Percentiles rank a stretch among this genome's conserved stretches.
Conservation (phyloP, 2,113 vertebrate species). For the Chrysochloris asiatica region DNA sequence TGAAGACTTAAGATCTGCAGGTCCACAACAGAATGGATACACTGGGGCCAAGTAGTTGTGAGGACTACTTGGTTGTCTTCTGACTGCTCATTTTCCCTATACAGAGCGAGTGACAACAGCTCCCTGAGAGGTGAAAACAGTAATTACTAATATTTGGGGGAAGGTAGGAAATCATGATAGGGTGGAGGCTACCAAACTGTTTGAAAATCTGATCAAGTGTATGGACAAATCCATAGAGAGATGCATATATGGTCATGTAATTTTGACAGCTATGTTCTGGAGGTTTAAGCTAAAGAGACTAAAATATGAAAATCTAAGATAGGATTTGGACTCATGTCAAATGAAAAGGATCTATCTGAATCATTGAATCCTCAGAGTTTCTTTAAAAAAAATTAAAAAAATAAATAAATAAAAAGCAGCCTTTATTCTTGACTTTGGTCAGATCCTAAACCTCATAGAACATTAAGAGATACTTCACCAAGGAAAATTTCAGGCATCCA, state of each 20-base stretch:
- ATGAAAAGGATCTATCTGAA: neutral
- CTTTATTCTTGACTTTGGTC: neutral
- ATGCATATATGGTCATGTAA: neutral
- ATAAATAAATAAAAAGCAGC: neutral
- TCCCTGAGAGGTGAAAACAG: neutral
- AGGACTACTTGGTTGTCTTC: neutral
- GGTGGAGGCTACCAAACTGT: neutral
- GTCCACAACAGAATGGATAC: neutral
- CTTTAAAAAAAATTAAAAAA: too few relatives aligned
- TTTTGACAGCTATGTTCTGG: neutral
- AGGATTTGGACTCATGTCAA: neutral
- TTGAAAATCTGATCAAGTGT: neutral
- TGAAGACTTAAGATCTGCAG: neutral
- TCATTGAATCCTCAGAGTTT: neutral
- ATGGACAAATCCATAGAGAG: neutral
- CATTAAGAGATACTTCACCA: too few relatives aligned
- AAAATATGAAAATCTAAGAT: constrained; percentile 7
- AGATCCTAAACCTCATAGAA: too few relatives aligned
- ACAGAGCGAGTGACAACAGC: neutral
- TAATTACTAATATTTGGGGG: neutral
- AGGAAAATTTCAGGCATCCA: too few relatives aligned
- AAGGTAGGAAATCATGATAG: neutral
- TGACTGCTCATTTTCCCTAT: neutral
- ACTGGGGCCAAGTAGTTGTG: neutral
- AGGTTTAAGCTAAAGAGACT: neutral